These are phyloP conservation scores for Halichoeres trimaculatus DNA, from an alignment of 2,113 vertebrate species.

Conservation along the genomic window DNA sequence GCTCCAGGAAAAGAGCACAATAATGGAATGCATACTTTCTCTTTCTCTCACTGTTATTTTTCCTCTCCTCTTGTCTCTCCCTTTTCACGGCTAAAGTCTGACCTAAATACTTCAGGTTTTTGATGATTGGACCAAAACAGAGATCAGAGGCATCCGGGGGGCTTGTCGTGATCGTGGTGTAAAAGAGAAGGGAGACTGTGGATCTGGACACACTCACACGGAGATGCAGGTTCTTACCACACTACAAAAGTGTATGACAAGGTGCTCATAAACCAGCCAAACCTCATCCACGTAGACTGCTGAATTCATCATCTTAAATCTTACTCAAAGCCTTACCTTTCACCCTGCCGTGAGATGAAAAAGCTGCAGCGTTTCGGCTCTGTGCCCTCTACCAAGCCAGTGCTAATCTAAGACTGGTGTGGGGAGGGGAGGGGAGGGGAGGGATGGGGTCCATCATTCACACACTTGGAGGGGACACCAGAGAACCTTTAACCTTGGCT, in stretches of 20 bases:
- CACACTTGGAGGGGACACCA: conserved; percentile 32
- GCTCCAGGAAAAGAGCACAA: conserved; percentile 44
- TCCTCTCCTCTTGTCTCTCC: conserved; percentile 51
- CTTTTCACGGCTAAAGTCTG: conserved; percentile 67
- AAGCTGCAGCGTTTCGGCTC: conserved; percentile 36
- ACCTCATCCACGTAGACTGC: conserved; percentile 42
- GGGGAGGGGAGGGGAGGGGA: background rate
- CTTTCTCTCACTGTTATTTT: conserved; percentile 48
- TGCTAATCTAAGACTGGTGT: conserved; percentile 32
- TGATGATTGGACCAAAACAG: conserved; percentile 72
- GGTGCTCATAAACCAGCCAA: conserved; percentile 51
- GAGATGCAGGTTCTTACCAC: conserved; percentile 44
- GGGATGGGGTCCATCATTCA: conserved; percentile 51
- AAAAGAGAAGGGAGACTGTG: conserved; percentile 31
- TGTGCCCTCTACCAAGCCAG: conserved; percentile 12
- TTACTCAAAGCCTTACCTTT: conserved; percentile 51
- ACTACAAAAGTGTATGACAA: conserved; percentile 40
- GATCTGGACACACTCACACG: conserved; percentile 35
- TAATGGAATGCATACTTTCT: conserved; percentile 60
- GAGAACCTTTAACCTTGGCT: conserved; percentile 71
- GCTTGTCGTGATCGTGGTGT: conserved; percentile 44
- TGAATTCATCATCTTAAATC: conserved; percentile 60
- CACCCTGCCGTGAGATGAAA: conserved; percentile 48
- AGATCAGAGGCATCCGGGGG: conserved; percentile 68
- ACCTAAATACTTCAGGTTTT: conserved; percentile 75